These are phyloP conservation scores for Melieria picta DNA, from an alignment of 2,888 invertebrate genomes.

Conservation along the genomic window DNA sequence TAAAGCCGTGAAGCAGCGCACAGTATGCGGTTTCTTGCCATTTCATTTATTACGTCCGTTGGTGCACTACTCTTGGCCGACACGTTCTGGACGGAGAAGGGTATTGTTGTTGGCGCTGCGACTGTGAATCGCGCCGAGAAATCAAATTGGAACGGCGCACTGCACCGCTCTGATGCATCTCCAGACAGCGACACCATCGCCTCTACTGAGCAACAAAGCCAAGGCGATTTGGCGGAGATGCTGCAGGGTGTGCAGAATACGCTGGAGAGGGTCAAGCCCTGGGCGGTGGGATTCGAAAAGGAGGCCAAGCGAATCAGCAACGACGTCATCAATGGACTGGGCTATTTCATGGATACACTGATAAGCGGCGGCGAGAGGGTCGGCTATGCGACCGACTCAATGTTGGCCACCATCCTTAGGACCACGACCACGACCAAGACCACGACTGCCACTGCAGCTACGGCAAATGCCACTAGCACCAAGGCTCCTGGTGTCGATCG, in stretches of 20 bases:
- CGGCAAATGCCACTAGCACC: constrained; percentile 7
- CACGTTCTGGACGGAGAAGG: too few relatives aligned
- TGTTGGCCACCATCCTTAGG: not conserved
- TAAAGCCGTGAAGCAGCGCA: too few relatives aligned
- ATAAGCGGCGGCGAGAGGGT: constrained; percentile 35
- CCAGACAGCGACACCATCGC: too few relatives aligned
- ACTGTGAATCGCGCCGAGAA: too few relatives aligned
- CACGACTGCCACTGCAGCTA: not conserved
- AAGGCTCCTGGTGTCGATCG: not conserved
- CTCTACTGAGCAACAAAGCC: not conserved
- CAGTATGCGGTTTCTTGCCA: too few relatives aligned
- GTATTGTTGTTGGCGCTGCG: too few relatives aligned
- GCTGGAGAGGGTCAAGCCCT: constrained; percentile 60
- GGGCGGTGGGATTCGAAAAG: constrained; percentile 58
- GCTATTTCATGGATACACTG: constrained; percentile 50
- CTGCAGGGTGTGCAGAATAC: constrained; percentile 57
- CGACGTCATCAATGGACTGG: constrained; percentile 52
- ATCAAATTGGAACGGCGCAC: too few relatives aligned
- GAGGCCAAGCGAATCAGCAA: constrained; percentile 57
- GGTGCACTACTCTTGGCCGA: too few relatives aligned
- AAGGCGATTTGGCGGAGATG: constrained; percentile 55
- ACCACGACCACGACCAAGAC: constrained; percentile 2
- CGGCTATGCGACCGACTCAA: not conserved
- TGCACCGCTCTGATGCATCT: too few relatives aligned
- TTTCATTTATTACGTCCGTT: too few relatives aligned